A percentile compares a stretch with the other conserved stretches of the same genome.
phyloP scores from a whole-genome alignment of 2,797 vertebrate genomes.

The Tauraco hartlaubi region DNA sequence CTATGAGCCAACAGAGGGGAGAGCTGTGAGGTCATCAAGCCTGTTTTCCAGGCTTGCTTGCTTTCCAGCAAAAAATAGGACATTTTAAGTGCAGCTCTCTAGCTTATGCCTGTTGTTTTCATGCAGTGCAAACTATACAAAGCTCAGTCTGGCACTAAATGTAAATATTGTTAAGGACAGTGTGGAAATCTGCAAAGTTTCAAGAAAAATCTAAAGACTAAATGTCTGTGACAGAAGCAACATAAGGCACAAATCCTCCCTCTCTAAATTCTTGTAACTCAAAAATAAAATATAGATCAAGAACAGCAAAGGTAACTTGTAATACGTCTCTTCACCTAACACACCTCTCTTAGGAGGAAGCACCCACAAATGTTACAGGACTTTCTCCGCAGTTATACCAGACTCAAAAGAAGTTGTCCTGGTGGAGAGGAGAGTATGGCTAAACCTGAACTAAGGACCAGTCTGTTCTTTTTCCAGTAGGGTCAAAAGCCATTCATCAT shows the following conservation, averaged over 20 bases:
- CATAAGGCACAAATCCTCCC: background rate
- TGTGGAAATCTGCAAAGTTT: background rate
- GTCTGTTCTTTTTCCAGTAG: conserved; percentile 2
- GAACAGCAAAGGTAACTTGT: background rate
- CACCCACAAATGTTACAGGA: background rate
- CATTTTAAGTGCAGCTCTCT: background rate
- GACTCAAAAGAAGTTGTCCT: background rate
- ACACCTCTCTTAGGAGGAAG: background rate
- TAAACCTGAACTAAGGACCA: background rate
- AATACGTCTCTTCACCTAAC: background rate
- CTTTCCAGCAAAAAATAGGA: background rate
- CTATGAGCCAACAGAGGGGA: background rate
- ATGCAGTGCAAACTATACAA: background rate
- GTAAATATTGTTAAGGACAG: background rate
- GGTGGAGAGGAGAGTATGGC: background rate
- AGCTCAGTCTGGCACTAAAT: background rate
- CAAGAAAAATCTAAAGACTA: background rate
- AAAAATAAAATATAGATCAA: background rate
- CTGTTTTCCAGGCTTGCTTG: background rate
- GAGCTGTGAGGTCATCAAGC: background rate
- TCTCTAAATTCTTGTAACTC: background rate
- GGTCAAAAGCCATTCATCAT: conserved; percentile 13
- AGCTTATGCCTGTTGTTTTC: background rate
- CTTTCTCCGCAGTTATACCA: background rate
- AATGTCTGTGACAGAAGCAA: background rate